Percentiles rank a stretch among this genome's conserved stretches.
These are phyloP conservation scores for Drosophila histrio DNA, from an alignment of 2,888 invertebrate genomes.

Conservation along the genomic window DNA sequence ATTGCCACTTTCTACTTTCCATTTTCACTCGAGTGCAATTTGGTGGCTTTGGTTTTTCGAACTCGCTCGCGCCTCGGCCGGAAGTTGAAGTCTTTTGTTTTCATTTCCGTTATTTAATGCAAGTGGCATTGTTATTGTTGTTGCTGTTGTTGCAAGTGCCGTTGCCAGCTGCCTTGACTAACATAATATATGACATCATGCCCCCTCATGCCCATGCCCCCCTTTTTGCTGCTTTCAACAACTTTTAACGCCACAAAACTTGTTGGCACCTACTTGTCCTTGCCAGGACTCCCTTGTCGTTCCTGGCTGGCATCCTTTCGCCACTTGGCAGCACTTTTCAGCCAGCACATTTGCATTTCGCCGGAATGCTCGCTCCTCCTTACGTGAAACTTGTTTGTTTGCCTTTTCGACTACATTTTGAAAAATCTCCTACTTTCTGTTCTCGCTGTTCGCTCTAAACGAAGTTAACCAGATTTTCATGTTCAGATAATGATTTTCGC, in stretches of 20 bases:
- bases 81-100: constrained; percentile 80
- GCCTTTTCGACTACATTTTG: constrained; percentile 70
- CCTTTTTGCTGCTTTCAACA: constrained; percentile 41
- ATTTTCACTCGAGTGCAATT: constrained; percentile 74
- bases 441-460: constrained; percentile 41
- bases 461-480: constrained; percentile 78
- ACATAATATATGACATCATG: constrained; percentile 71
- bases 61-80: constrained; percentile 45
- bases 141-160: constrained; percentile 35
- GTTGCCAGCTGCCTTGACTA: constrained; percentile 71
- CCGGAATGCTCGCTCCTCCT: constrained; percentile 24
- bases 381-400: constrained; percentile 57
- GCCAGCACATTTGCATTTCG: constrained; percentile 66
- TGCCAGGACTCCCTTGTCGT: constrained; percentile 7
- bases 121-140: constrained; percentile 58
- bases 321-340: constrained; percentile 66
- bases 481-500: constrained; percentile 76
- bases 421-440: constrained; percentile 50
- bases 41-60: constrained; percentile 35
- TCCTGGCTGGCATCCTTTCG: constrained; percentile 29
- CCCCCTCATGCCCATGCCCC: not conserved
- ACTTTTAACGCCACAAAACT: constrained; percentile 68
- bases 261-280: constrained; percentile 69
- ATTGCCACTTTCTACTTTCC: constrained; percentile 66
- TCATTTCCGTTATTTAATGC: constrained; percentile 81